A percentile compares a stretch with the other conserved stretches of the same genome.
Conservation (phyloP, 2,113 vertebrate species). For the Antechinus flavipes region DNA sequence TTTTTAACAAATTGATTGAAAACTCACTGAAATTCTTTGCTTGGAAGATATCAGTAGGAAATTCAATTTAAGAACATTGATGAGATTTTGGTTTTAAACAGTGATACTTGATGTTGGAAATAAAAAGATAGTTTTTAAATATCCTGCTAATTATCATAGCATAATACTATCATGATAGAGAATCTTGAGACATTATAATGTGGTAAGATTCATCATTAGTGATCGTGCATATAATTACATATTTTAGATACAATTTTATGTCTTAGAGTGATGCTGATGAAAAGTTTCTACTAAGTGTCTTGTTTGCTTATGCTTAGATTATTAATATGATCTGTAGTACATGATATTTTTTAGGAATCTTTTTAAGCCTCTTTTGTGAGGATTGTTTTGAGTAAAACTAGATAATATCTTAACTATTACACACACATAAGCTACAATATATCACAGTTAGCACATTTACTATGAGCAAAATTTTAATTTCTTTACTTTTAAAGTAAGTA, state of each 20-base stretch:
- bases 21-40: neutral
- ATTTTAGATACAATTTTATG: neutral
- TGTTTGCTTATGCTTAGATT: neutral
- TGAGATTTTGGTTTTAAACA: neutral
- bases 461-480: neutral
- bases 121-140: neutral
- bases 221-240: neutral
- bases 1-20: neutral
- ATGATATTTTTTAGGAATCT: neutral
- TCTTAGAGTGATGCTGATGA: neutral
- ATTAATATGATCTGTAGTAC: neutral
- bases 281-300: neutral
- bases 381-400: too few relatives aligned
- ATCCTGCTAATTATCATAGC: neutral
- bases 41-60: too few relatives aligned
- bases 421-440: neutral
- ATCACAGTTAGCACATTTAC: neutral
- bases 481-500: neutral
- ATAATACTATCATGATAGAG: neutral
- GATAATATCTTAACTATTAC: neutral
- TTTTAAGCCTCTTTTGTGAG: neutral
- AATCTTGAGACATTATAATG: neutral
- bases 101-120: neutral
- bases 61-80: too few relatives aligned
- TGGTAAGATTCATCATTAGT: neutral